Base-by-base conservation (phyloP, 2,797 vertebrate species). In the Oreochromis grahami region DNA sequence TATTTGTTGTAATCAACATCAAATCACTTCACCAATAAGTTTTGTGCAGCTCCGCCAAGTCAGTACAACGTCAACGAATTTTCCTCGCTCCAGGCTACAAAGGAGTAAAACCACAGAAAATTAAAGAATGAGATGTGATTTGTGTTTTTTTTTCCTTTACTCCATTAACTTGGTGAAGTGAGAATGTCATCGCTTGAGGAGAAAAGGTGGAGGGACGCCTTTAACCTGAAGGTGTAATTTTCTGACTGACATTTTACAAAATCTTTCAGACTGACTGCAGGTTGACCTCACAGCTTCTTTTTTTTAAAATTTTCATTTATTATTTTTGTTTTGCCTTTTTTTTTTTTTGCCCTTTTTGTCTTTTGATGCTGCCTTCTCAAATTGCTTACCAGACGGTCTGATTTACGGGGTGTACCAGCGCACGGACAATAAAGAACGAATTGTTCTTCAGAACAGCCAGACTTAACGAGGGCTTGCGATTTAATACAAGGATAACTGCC, bases 21-120 rank as follows among this genome's bases (percentile, higher is more conserved):
- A 86, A 80, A 89, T 88, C 77, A 80, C 58, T 90, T 80, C 8
- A 58, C 50, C 55, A 19, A 56, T 80, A 84, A 3, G 63, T 86
- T 89, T 84, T 43, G 51, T 79, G 43, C 65, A 68, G 50, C 77
- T 88, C 24, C 74, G 51, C 24, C 26, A 80, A 74, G n/a, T 87
- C 80, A 86, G 45, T 21, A 32, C 52, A 41, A 77, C 79, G 56
- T 88, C 72, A 87, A 55, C 83, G 52, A 26, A 65, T 83, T 78
- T 87, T 77, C 26, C 38, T 43, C 6, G 53, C 88, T n/a, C n/a
- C 77, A 5, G 78, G 86, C 88, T 10, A 79, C 50, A 3, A 56
- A 50, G 45, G 76, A 80, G 86, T 79, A 80, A 84, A 88, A 90
- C 55, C 29, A 7, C 56, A 79, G 83, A 86, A 88, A 91, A 93